These are phyloP conservation scores for Parotocinclus haroldoi DNA, from an alignment of 2,797 vertebrate species.

Conservation along the genomic window DNA sequence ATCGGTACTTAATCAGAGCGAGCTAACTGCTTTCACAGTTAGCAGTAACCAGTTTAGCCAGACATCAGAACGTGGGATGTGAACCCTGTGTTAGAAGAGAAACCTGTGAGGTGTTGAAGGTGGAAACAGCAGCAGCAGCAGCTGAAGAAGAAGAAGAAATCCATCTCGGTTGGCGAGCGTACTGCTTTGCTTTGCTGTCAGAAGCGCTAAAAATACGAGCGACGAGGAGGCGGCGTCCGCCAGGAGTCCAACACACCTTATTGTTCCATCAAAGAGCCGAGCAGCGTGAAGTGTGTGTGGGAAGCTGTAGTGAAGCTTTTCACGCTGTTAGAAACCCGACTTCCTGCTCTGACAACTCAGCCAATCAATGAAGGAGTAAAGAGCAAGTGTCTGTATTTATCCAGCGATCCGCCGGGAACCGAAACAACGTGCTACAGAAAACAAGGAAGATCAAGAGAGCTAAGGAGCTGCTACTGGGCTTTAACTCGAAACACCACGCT, in stretches of 20 bases:
- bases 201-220: conserved; percentile 17
- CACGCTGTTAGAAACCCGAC: conserved; percentile 1
- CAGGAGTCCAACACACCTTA: conserved; percentile 17
- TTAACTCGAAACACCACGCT: no score
- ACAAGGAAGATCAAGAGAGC: no score
- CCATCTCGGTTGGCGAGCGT: conserved; percentile 1
- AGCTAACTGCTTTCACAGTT: no score
- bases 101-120: not conserved
- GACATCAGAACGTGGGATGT: no score
- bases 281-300: conserved; percentile 9
- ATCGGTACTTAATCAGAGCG: no score
- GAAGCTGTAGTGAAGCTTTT: not conserved
- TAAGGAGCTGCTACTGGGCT: no score
- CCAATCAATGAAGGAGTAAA: conserved; percentile 19
- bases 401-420: not conserved
- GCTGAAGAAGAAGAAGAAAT: no score
- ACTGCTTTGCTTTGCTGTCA: conserved; percentile 4
- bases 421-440: no score
- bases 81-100: no score
- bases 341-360: conserved; percentile 19
- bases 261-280: conserved; percentile 17
- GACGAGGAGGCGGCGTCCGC: conserved; percentile 11
- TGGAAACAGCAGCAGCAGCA: no score
- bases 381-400: conserved; percentile 15
- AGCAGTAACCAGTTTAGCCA: no score